phyloP scores from a whole-genome alignment of 35 echinoderm and acorn worm genomes.

The Lytechinus variegatus region DNA sequence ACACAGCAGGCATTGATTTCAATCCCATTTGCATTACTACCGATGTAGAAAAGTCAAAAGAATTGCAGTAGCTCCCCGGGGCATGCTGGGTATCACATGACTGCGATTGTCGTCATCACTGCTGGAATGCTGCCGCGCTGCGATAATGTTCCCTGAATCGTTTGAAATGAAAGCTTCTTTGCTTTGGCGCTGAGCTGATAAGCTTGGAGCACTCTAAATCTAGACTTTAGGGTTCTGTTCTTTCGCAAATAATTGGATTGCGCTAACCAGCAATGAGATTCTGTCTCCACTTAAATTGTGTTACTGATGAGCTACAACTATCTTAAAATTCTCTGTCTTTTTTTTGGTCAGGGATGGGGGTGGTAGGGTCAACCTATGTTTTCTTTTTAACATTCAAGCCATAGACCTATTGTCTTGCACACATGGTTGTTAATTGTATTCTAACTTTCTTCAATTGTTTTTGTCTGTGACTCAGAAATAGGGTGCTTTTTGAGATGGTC shows the following conservation, averaged over 20 bases:
- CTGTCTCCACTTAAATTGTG: not conserved
- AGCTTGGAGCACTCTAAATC: not conserved
- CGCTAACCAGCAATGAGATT: not conserved
- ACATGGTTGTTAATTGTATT: too few species aligned
- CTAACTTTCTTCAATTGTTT: too few species aligned
- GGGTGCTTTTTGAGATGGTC: too few species aligned
- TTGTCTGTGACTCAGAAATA: too few species aligned
- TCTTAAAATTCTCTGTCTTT: not conserved
- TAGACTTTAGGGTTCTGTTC: constrained; percentile 3
- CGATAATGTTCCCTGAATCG: constrained; percentile 41
- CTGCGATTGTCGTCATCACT: constrained; percentile 35
- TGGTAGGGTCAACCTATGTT: too few species aligned
- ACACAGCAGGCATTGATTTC: constrained; percentile 14
- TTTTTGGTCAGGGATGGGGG: too few species aligned
- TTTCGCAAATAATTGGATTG: not conserved
- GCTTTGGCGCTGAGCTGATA: not conserved
- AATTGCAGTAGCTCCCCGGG: constrained; percentile 30
- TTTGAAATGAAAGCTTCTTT: constrained; percentile 13
- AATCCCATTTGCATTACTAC: constrained; percentile 32
- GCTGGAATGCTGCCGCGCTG: constrained; percentile 16
- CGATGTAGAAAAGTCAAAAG: constrained; percentile 23
- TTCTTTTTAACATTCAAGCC: too few species aligned
- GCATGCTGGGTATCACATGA: constrained; percentile 38
- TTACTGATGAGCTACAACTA: not conserved
- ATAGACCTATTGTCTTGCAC: too few species aligned